Evolutionary conservation across 1,140 invertebrate species (phyloP).

Genomic region (Choristoneura fumiferana): DNA sequence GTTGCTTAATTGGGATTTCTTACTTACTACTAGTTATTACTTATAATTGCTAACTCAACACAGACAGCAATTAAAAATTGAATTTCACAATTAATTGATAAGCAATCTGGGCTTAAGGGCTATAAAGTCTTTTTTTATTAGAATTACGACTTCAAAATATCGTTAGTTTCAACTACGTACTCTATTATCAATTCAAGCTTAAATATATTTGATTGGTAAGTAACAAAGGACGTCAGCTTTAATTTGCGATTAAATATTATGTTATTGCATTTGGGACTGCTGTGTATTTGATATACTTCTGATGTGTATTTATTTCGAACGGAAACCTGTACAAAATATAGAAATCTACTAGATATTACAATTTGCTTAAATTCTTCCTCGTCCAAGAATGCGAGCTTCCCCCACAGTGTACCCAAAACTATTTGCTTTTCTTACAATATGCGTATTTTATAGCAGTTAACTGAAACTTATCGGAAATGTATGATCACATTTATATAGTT

Average conservation of each 20-base stretch:
- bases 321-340: background rate
- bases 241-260: slow-evolving; percentile 50
- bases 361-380: slow-evolving; percentile 35
- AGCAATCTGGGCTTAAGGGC: too few species aligned
- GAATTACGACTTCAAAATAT: too few species aligned
- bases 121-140: too few species aligned
- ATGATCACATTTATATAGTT: too few species aligned
- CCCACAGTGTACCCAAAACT: slow-evolving; percentile 31
- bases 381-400: slow-evolving; percentile 55
- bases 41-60: too few species aligned
- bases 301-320: background rate
- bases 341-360: slow-evolving; percentile 24
- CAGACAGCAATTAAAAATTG: too few species aligned
- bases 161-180: too few species aligned
- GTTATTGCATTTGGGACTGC: slow-evolving; percentile 48
- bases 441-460: background rate
- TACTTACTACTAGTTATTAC: too few species aligned
- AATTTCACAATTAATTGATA: too few species aligned
- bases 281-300: slow-evolving; percentile 23
- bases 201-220: slow-evolving; percentile 25
- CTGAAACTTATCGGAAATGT: too few species aligned
- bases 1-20: too few species aligned
- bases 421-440: slow-evolving; percentile 22
- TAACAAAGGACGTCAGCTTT: slow-evolving; percentile 38
- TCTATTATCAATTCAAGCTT: too few species aligned